A percentile compares a stretch with the other conserved stretches of the same genome.
Conservation (phyloP, 2,113 vertebrate species). For the Propithecus coquereli region DNA sequence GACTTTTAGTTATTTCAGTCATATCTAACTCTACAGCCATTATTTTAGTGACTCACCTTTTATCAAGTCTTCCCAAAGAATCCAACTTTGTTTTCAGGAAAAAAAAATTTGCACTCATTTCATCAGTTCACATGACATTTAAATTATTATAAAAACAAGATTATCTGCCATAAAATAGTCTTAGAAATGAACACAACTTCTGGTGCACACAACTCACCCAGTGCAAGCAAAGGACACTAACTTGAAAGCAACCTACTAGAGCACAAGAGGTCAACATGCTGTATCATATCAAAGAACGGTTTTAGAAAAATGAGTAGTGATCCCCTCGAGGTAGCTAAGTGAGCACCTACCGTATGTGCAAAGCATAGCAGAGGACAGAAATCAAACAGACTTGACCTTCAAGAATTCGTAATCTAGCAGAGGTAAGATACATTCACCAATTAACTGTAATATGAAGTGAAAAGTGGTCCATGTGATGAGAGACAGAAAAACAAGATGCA, state of each 20-base stretch:
- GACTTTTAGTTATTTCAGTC: not conserved
- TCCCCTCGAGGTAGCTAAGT: not conserved
- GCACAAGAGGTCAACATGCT: not conserved
- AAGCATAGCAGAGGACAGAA: not conserved
- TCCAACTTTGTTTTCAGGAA: not conserved
- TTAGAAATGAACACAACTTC: not conserved
- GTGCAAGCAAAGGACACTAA: not conserved
- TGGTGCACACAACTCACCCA: not conserved
- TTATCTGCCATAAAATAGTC: not conserved
- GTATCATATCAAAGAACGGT: not conserved
- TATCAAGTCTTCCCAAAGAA: slow-evolving; percentile 35
- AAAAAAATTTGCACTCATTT: not conserved
- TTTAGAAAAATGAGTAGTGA: not conserved
- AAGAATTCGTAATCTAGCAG: not conserved
- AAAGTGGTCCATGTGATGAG: not conserved
- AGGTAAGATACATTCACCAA: not conserved
- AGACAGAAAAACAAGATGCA: not conserved
- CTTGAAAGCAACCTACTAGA: not conserved
- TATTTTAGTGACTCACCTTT: slow-evolving; percentile 53
- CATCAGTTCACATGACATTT: not conserved
- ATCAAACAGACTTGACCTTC: not conserved
- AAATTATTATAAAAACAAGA: not conserved
- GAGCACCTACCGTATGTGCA: not conserved
- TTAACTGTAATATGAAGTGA: not conserved
- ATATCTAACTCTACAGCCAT: not conserved